Base-by-base conservation (phyloP, 2,888 invertebrate genomes). In the Agonopterix subpropinquella region DNA sequence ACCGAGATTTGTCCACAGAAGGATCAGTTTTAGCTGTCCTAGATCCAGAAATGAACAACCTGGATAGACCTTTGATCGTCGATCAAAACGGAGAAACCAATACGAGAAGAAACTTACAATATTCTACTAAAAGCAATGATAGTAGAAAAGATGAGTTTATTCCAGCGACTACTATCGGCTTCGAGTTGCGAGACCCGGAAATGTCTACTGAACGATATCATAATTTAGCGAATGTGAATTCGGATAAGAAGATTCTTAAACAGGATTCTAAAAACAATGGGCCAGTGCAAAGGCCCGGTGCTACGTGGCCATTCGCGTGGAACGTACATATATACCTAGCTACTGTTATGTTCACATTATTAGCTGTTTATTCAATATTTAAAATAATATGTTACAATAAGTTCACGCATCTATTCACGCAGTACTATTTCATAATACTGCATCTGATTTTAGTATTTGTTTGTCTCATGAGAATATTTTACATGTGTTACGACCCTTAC, bases 401-500 rank as follows among this genome's bases (percentile, higher is more conserved):
- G 67, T 93, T 94, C 62, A 95, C 95, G 5, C 96, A 96, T 78
- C 90, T 98, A 53, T 92, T 97, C 64, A 94, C 95, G 2, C 95
- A 95, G 70, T 94, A 95, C 51, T 97, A 97, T 75, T 97, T 97
- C 77, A 90, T 97, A 28, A 93, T 95, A 39, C 90, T 97, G 15
- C 96, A 97, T 80, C 80, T 95, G 45, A 92, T 97, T 59, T 81
- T 98, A 49, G 94, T 96, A 8, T 89, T 93, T 9, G 93, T 97
- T 43, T 96, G 97, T 70, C 91, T 93, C 11, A 88, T 95, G 68
- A 91, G 96, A 46, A 95, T 96, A 62, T 94, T 96, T 63, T 97
- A 96, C 71, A 90, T 98, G 61, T 94, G 96, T 62, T 95, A 96
- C 71, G 98, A 98, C 80, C 96, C 96, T 0, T 98, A 98, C 73